These are phyloP conservation scores for Pteria penguin DNA, from an alignment of 2,888 invertebrate species.

Conservation along the genomic window DNA sequence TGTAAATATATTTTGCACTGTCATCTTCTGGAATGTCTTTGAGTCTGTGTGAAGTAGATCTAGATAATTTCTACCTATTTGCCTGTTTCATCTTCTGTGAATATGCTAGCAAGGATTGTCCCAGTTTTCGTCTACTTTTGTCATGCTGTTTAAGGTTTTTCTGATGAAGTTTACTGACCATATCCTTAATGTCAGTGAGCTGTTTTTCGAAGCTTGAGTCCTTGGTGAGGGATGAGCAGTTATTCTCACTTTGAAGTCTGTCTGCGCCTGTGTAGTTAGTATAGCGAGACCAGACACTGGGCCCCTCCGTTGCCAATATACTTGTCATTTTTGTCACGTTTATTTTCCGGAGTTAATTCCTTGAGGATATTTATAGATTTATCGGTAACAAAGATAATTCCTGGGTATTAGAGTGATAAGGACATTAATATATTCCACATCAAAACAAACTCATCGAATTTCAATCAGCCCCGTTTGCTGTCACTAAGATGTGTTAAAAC, in stretches of 20 bases:
- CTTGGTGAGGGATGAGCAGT: neutral
- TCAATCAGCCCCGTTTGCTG: no score
- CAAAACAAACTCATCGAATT: no score
- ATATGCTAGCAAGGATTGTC: slow-evolving; percentile 3
- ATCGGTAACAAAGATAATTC: neutral
- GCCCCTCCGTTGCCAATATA: neutral
- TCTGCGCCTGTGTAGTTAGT: slow-evolving; percentile 1
- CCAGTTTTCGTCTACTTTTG: neutral
- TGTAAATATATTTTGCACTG: neutral
- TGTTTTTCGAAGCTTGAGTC: slow-evolving; percentile 4
- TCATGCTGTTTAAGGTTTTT: slow-evolving; percentile 4
- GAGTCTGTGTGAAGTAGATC: neutral
- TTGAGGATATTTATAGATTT: neutral
- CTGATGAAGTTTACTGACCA: neutral
- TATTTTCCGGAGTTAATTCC: neutral
- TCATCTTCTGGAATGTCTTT: neutral
- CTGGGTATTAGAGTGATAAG: neutral
- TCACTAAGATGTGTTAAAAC: no score
- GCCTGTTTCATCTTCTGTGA: slow-evolving; percentile 6
- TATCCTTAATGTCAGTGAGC: neutral
- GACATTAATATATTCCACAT: neutral
- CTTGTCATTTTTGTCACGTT: neutral
- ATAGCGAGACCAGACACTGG: neutral
- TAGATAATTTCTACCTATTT: neutral
- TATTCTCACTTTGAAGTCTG: slow-evolving; percentile 19